phyloP scores from a whole-genome alignment of 2,888 invertebrate species.

The Teinopalpus imperialis region DNA sequence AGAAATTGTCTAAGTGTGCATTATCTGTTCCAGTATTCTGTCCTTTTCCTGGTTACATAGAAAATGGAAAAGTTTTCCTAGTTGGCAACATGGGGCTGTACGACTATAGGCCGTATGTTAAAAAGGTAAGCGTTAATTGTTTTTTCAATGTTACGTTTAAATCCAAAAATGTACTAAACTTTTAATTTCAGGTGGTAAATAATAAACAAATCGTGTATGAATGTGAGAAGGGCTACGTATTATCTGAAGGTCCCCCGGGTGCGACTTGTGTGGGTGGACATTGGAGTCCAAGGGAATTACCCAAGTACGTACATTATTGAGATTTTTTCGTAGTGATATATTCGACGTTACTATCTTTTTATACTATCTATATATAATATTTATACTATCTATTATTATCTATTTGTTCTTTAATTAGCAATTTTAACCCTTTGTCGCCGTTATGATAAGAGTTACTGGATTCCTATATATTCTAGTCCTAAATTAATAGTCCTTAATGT shows the following conservation, averaged over 20 bases:
- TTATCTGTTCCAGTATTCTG: constrained; percentile 90
- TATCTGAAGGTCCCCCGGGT: constrained; percentile 93
- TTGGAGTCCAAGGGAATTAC: constrained; percentile 95
- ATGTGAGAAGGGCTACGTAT: constrained; percentile 94
- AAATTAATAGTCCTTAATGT: no score
- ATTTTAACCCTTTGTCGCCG: no score
- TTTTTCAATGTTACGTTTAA: not conserved
- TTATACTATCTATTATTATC: no score
- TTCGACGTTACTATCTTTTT: not conserved
- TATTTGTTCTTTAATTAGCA: no score
- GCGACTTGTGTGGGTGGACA: constrained; percentile 97
- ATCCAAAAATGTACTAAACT: not conserved
- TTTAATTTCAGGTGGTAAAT: constrained; percentile 83
- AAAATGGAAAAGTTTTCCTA: constrained; percentile 93
- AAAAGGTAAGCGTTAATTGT: constrained; percentile 83
- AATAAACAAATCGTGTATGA: constrained; percentile 98
- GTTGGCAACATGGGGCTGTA: constrained; percentile 98
- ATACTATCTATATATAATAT: no score
- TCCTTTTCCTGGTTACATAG: constrained; percentile 94
- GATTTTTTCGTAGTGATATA: not conserved
- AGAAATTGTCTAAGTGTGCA: no score
- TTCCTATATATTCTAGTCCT: no score
- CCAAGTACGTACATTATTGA: constrained; percentile 77
- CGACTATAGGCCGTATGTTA: constrained; percentile 96
- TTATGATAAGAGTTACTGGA: no score